These are phyloP conservation scores for Thymelicus sylvestris DNA, from an alignment of 2,888 invertebrate species.

Conservation along the genomic window DNA sequence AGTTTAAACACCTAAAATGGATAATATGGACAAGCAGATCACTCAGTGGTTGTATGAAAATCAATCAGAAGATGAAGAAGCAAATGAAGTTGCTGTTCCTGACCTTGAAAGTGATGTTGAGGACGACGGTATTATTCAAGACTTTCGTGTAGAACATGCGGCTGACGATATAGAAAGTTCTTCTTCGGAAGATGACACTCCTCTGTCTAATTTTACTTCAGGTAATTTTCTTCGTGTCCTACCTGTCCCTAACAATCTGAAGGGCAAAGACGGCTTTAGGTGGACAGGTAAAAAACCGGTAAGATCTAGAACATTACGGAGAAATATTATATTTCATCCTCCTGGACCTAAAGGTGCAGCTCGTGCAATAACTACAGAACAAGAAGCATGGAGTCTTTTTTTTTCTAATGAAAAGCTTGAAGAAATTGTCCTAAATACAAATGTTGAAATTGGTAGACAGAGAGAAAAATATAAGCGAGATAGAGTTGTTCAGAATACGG, in stretches of 20 bases:
- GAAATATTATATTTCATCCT: conserved; percentile 7
- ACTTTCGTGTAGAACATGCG: too few relatives aligned
- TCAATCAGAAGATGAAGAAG: too few relatives aligned
- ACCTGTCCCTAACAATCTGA: not conserved
- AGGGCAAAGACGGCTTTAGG: not conserved
- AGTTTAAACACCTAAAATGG: too few relatives aligned
- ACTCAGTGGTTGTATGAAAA: too few relatives aligned
- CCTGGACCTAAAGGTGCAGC: conserved; percentile 38
- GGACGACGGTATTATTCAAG: too few relatives aligned
- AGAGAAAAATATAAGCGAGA: conserved; percentile 39
- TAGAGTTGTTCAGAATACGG: conserved; percentile 33
- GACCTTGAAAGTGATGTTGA: too few relatives aligned
- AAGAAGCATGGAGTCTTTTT: conserved; percentile 39
- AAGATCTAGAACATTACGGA: not conserved
- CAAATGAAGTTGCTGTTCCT: too few relatives aligned
- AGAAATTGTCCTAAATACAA: conserved; percentile 37
- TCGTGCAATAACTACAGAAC: conserved; percentile 39
- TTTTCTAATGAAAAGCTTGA: conserved; percentile 37
- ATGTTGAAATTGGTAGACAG: conserved; percentile 38
- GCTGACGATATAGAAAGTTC: too few relatives aligned
- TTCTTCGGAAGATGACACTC: not conserved
- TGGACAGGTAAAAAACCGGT: not conserved
- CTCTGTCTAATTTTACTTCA: not conserved
- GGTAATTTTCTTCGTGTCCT: conserved; percentile 5
- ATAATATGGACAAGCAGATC: too few relatives aligned